Base-by-base conservation (phyloP, 1,140 invertebrate genomes). In the Contarinia nasturtii region DNA sequence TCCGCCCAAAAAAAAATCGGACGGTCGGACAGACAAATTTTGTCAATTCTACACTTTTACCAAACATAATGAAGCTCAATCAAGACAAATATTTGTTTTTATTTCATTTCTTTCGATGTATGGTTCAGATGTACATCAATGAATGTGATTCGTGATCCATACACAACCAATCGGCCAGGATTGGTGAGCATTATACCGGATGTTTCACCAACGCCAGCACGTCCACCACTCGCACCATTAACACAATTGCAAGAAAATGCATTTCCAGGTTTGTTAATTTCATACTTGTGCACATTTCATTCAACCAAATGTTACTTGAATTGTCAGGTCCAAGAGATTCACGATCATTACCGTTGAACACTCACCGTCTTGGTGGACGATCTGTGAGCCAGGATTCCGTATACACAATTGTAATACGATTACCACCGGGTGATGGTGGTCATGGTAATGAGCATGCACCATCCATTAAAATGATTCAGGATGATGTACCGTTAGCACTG, bases 331-430 rank as follows among this genome's bases (percentile, higher is more conserved):
- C 66, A 10, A 60, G 72, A 33, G 72, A 74, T 49, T 68, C 69
- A 48, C 66, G 72, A 38, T 69, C 70, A 17, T 58, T 74, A 44
- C 72, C 71, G 15, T 62, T 63, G 4, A 67, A 65, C 19, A 57
- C 56, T 38, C n/a, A n/a, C n/a, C 57, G 57, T 33, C 22, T 44
- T 15, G 55, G 54, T 8, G 59, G 61, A 14, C 72, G 77, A 49
- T 80, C 78, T 3, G 69, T 75, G 11, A 80, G 78, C 21, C 77
- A 72, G 47, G 79, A 82, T 51, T 80, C 77, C 36, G 80, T 94
- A 7, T 94, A 93, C 69, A 94, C 90, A 45, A 94, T 94, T 57
- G 64, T 95, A 48, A 95, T 94, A 52, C 73, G 80, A 53, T 67
- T 95, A 51, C 88, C 88, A 38, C 74, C 75, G 1, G 27, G n/a